Conservation (phyloP, 2,888 invertebrate genomes). For the Hypsopygia costalis region DNA sequence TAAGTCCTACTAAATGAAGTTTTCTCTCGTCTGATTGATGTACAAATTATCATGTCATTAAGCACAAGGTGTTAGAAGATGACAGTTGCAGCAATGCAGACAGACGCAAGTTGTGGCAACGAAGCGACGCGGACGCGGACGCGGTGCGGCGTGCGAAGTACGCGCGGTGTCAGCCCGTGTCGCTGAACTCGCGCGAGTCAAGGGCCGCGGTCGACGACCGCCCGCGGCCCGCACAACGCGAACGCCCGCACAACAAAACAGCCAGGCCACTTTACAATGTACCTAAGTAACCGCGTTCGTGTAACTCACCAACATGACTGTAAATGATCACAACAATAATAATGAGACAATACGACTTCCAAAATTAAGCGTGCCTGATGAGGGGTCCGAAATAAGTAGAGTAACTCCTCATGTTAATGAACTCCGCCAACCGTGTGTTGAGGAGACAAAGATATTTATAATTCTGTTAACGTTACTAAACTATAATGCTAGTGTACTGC, state of each 20-base stretch:
- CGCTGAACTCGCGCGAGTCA: conserved; percentile 74
- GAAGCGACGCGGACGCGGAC: conserved; percentile 20
- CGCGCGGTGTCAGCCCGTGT: conserved; percentile 54
- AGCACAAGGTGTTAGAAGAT: no score
- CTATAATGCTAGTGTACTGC: no score
- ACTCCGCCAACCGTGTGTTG: not conserved
- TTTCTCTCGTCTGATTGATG: no score
- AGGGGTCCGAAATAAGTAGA: not conserved
- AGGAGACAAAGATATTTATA: not conserved
- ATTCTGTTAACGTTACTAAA: no score
- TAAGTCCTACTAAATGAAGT: no score
- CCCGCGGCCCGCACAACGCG: conserved; percentile 54
- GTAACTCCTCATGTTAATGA: not conserved
- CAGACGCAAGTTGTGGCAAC: no score
- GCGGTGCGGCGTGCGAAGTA: conserved; percentile 22
- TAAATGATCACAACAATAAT: conserved; percentile 4
- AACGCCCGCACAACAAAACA: conserved; percentile 58
- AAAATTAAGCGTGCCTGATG: not conserved
- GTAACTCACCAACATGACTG: conserved; percentile 2
- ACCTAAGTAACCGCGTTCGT: conserved; percentile 21
- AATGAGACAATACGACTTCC: not conserved
- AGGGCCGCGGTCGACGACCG: conserved; percentile 79
- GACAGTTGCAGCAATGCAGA: no score
- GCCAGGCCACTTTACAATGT: conserved; percentile 46
- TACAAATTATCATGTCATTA: no score